A percentile compares a stretch with the other conserved stretches of the same genome.
Evolutionary conservation across 2,113 vertebrate genomes (phyloP).

Genomic region (Xyrauchen texanus): DNA sequence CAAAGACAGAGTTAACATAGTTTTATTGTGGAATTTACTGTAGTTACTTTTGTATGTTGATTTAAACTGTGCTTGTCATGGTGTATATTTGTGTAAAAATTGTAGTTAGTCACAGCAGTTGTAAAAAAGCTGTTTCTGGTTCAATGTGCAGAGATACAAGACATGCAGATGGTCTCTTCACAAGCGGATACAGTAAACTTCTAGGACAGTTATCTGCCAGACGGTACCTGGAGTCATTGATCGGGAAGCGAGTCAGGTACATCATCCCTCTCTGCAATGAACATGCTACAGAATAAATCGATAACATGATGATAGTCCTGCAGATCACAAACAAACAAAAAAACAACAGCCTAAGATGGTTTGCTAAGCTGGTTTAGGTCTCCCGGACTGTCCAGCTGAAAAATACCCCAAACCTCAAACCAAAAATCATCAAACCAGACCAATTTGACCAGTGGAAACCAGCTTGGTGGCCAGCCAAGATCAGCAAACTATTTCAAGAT

Average conservation of each 20-base stretch:
- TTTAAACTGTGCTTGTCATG: not conserved
- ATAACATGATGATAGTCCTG: not conserved
- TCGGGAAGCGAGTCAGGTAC: slow-evolving; percentile 91
- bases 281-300: not conserved
- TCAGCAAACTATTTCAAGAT: too few species aligned
- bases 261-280: not conserved
- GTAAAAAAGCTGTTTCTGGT: not conserved
- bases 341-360: not conserved
- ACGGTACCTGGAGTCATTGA: slow-evolving; percentile 91
- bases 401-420: too few species aligned
- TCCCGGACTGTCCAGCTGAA: too few species aligned
- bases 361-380: not conserved
- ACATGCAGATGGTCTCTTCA: slow-evolving; percentile 92
- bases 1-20: too few species aligned
- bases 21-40: not conserved
- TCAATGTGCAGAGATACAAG: slow-evolving; percentile 78
- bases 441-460: too few species aligned
- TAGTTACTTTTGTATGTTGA: not conserved
- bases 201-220: slow-evolving; percentile 89
- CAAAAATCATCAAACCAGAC: too few species aligned
- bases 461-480: too few species aligned
- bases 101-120: not conserved
- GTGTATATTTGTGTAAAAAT: not conserved
- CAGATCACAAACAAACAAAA: not conserved
- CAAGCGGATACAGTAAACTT: slow-evolving; percentile 91